Percentiles rank a stretch among this genome's conserved stretches.
Conservation (phyloP, 2,113 vertebrate species). For the Dolichallabes microphthalmus region DNA sequence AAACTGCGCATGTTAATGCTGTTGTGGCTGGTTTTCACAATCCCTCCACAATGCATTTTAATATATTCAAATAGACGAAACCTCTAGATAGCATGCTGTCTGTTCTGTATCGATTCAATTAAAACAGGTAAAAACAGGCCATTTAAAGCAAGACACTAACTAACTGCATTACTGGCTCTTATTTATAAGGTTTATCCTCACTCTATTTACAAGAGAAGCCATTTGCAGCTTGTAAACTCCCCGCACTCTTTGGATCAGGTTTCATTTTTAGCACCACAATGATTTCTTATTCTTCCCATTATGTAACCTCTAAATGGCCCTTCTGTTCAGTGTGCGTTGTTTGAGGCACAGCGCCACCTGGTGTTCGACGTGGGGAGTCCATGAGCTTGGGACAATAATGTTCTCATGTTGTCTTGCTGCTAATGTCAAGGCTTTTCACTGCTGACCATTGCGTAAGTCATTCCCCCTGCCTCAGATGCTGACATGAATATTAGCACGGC, state of each 20-base stretch:
- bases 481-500: not conserved
- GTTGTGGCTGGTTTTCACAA: constrained; percentile 29
- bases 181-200: not conserved
- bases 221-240: constrained; percentile 8
- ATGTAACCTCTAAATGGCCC: constrained; percentile 7
- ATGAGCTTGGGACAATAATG: not conserved
- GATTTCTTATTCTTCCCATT: constrained; percentile 5
- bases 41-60: constrained; percentile 15
- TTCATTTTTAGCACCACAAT: constrained; percentile 13
- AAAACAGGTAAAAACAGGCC: not conserved
- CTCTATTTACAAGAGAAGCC: not conserved
- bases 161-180: not conserved
- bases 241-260: not conserved
- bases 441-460: not conserved
- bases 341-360: constrained; percentile 35
- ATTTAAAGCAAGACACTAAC: not conserved
- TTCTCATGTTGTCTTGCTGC: not conserved
- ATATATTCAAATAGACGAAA: constrained; percentile 24
- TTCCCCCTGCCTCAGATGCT: not conserved
- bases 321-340: not conserved
- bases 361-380: not conserved
- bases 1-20: constrained; percentile 52
- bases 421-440: not conserved
- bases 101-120: not conserved
- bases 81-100: constrained; percentile 6